Evolutionary conservation across 2,888 invertebrate genomes (phyloP).

Genomic region (Pollenia labialis): DNA sequence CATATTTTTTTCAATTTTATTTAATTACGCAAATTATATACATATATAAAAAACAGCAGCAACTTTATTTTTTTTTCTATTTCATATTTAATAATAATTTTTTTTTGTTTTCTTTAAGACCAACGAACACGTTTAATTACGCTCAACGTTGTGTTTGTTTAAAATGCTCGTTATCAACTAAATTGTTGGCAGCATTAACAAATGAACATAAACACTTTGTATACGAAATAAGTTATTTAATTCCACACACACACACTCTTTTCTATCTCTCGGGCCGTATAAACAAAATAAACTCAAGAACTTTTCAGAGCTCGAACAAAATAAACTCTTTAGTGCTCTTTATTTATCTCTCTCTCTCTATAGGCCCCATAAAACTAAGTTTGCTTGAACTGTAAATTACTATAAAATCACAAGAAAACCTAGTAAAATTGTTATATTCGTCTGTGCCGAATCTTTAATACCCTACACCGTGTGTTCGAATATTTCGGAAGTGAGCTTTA

Average conservation of each 20-base stretch:
- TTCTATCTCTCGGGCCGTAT: background rate
- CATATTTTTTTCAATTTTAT: conserved; percentile 3
- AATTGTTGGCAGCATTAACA: conserved; percentile 38
- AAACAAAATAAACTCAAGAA: background rate
- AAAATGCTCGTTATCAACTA: conserved; percentile 62
- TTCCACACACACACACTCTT: background rate
- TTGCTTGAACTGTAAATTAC: no score
- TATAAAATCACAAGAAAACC: no score
- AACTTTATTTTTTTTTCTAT: conserved; percentile 45
- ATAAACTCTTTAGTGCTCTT: no score
- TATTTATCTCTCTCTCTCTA: background rate
- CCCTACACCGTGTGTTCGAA: no score
- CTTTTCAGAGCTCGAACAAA: background rate
- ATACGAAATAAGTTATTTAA: conserved; percentile 19
- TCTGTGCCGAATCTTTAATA: no score
- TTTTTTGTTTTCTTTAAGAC: conserved; percentile 39
- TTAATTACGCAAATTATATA: conserved; percentile 49
- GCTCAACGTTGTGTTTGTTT: conserved; percentile 31
- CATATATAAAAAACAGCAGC: background rate
- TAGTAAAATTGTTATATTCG: no score
- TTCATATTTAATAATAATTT: background rate
- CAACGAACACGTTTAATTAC: background rate
- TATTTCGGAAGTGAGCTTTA: no score
- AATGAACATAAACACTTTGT: conserved; percentile 44
- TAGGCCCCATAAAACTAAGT: background rate